These are phyloP conservation scores for Macroteleia sp. DNA, from an alignment of 2,888 invertebrate genomes.

Conservation along the genomic window DNA sequence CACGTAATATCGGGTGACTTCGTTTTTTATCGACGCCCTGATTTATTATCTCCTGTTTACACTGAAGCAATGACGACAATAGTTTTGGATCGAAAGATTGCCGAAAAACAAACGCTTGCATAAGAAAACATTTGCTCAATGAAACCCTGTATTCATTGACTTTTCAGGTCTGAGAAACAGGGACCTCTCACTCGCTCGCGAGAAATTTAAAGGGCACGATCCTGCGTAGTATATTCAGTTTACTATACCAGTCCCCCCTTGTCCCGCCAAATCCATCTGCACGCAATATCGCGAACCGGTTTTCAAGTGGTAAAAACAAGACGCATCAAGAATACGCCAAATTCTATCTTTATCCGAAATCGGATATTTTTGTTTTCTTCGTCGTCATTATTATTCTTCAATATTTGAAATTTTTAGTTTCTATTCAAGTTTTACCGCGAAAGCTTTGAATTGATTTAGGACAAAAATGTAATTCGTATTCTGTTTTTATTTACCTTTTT, in stretches of 20 bases:
- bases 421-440: too few species aligned
- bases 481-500: too few species aligned
- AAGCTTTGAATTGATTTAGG: too few species aligned
- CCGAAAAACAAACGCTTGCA: background rate
- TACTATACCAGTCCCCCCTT: background rate
- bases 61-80: background rate
- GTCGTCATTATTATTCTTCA: too few species aligned
- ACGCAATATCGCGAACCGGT: conserved; percentile 19
- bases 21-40: background rate
- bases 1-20: conserved; percentile 2
- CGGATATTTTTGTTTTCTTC: conserved; percentile 1
- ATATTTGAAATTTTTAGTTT: too few species aligned
- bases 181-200: conserved; percentile 14
- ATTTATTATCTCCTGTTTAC: background rate
- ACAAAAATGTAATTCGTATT: too few species aligned
- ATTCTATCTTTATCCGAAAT: conserved; percentile 9
- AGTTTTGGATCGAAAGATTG: background rate
- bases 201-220: conserved; percentile 43
- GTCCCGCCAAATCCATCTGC: background rate
- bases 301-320: conserved; percentile 13
- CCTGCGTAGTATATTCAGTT: conserved; percentile 39
- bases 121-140: conserved; percentile 10
- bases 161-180: conserved; percentile 23
- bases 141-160: conserved; percentile 22
- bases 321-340: conserved; percentile 1